Conservation (phyloP, 2,797 vertebrate species). For the Anguilla anguilla region DNA sequence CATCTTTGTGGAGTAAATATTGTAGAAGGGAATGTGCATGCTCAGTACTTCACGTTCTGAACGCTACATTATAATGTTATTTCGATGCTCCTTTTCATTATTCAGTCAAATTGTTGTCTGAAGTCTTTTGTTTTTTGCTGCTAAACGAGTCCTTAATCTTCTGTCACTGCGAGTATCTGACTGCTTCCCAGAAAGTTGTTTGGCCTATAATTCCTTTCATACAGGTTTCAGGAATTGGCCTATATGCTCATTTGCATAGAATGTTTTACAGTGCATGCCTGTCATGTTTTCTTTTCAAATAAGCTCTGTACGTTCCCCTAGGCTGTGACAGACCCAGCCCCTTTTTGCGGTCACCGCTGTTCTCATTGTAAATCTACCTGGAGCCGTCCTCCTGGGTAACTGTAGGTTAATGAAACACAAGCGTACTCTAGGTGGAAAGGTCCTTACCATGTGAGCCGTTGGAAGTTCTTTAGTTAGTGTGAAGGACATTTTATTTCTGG, state of each 20-base stretch:
- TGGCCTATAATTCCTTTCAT: background rate
- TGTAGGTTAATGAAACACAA: background rate
- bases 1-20: too few relatives aligned
- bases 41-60: too few relatives aligned
- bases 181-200: background rate
- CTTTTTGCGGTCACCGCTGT: background rate
- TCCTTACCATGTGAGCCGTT: background rate
- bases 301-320: constrained; percentile 39
- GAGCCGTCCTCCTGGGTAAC: background rate
- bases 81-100: background rate
- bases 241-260: background rate
- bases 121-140: background rate
- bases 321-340: background rate
- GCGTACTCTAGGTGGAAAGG: background rate
- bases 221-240: background rate
- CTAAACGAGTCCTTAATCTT: background rate
- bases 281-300: background rate
- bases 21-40: too few relatives aligned
- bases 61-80: background rate
- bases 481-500: background rate
- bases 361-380: background rate
- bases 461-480: background rate
- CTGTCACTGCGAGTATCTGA: background rate
- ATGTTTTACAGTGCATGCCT: background rate
- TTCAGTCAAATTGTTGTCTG: background rate